Base-by-base conservation (phyloP, 2,113 vertebrate genomes). In the Otolemur garnettii region DNA sequence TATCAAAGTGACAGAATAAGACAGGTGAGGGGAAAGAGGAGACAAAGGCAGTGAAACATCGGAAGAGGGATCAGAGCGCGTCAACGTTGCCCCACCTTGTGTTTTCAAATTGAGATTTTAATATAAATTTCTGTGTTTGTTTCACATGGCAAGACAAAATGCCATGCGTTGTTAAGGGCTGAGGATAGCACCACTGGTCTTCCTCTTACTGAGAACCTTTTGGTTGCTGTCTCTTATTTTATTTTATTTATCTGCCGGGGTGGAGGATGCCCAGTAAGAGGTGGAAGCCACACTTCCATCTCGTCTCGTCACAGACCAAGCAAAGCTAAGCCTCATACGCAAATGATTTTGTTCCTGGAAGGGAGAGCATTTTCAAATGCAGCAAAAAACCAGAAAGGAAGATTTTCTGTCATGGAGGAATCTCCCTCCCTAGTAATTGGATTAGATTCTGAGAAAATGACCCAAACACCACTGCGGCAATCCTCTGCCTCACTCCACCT, bases 101-200 rank as follows among this genome's bases (percentile, higher is more conserved):
- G 4, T 11, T 21, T 33, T 22, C 50, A n/a, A 13, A 30, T 22
- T 13, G 50, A 60, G 10, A 22, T 59, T 69, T 33, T 24, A 66
- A 35, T 14, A 72, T 2, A 22, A 42, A 18, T 82, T 8, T 1
- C 2, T 19, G 30, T 17, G 10, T 30, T 53, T 9, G 74, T 88
- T 71, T n/a, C 59, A 5, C 3, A 38, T 7, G 4, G 50, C 3
- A 11, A 33, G 38, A 45, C 71, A 1, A 42, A 53, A 13, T 14
- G 6, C 83, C 77, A 2, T 18, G 57, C 55, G 3, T 12, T 53
- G 83, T 7, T 21, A 33, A 38, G 30, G 14, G 4, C 64, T 28
- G 2, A 45, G 42, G 0, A 24, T 26, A 30, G 72, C 38, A 1
- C 0, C 11, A 0, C 5, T 1, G 0, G 5, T 19, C 7, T 55